Evolutionary conservation across 2,113 vertebrate species (phyloP), one percentile per base, ranked within the genome.

Genomic region (Silurus glanis): DNA sequence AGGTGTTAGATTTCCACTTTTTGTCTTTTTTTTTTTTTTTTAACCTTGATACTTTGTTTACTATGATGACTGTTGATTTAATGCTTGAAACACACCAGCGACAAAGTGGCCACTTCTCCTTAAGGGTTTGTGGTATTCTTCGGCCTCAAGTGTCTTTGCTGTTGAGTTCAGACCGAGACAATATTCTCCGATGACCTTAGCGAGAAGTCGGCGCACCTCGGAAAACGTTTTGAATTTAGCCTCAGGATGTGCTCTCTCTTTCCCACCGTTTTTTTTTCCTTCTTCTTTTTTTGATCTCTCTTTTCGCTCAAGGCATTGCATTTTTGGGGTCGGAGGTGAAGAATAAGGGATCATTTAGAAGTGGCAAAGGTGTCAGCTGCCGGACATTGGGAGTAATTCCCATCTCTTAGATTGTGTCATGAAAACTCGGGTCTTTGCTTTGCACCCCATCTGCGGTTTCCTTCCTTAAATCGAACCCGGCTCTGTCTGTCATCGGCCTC

Each of bases 401-500:
- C 66, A 89, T 93, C 91, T 92, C 92, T 87, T 75, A 66, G 61
- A 23, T 85, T 88, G 87, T 86, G 83, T 76, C 82, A 67, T 37
- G 80, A 91, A 37, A 37, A 37, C 85, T 89, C 71, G 59, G 69
- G 88, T 89, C 87, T 91, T 91, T 17, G 82, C 69, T 87, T 85
- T 91, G 93, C 91, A 94, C 92, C 93, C 90, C 90, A 76, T 82
- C 80, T 62, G 67, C 87, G 45, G 88, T 89, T 94, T 93, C 92
- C 92, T 91, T 91, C 90, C 88, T 89, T 92, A 92, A 93, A 93
- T 93, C 90, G 88, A 90, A 92, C 90, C 90, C 91, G 93, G 92
- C 82, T 69, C 80, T 71, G 84, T 95, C 95, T 95, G 93, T 95
- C 94, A 95, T 93, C 93, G 49, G 89, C 80, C 90, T 91, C 84